A percentile compares a stretch with the other conserved stretches of the same genome.
These are phyloP conservation scores for Selene dorsalis DNA, from an alignment of 2,797 vertebrate genomes.

Conservation along the genomic window DNA sequence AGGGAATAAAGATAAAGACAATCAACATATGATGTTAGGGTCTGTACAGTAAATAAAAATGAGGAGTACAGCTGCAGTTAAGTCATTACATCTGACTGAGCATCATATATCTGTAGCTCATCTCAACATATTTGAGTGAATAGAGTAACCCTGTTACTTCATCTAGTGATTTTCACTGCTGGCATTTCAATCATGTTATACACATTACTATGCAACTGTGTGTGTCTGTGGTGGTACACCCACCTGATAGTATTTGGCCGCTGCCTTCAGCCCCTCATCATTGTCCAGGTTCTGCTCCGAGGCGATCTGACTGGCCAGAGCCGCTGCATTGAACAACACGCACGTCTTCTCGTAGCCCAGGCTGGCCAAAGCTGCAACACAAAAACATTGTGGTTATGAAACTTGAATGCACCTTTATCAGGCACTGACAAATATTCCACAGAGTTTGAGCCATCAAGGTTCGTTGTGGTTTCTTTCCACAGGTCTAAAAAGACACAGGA, in stretches of 20 bases:
- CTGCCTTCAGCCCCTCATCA: slow-evolving; percentile 94
- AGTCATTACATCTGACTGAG: not conserved
- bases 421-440: not conserved
- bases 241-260: slow-evolving; percentile 98
- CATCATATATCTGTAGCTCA: not conserved
- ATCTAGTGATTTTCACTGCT: not conserved
- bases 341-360: slow-evolving; percentile 99
- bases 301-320: slow-evolving; percentile 97
- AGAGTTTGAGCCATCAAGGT: not conserved
- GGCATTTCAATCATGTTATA: not conserved
- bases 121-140: not conserved
- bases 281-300: slow-evolving; percentile 98
- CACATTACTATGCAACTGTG: not conserved
- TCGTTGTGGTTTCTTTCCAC: not conserved
- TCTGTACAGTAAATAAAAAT: not conserved
- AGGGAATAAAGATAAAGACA: no score
- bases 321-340: slow-evolving; percentile 96
- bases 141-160: not conserved
- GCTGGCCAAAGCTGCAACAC: slow-evolving; percentile 91
- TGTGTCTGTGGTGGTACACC: not conserved
- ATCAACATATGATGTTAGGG: no score
- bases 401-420: not conserved
- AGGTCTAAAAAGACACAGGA: not conserved
- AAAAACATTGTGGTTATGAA: slow-evolving; percentile 8
- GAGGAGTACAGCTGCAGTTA: not conserved